These are phyloP conservation scores for Tetrapedia diversipes DNA, from an alignment of 2,888 invertebrate species.

Conservation along the genomic window DNA sequence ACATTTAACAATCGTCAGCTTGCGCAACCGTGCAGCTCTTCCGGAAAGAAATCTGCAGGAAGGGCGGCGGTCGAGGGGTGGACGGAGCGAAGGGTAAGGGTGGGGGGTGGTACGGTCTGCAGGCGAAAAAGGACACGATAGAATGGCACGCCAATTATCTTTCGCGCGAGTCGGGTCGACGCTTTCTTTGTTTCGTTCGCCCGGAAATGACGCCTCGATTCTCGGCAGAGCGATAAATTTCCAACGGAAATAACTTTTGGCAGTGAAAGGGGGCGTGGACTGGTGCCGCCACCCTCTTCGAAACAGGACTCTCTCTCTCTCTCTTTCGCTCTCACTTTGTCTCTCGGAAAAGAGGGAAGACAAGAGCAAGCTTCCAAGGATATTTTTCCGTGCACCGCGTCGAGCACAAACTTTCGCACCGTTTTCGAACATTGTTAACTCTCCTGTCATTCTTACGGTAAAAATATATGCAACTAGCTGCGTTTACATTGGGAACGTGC, in stretches of 20 bases:
- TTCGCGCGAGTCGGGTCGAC: constrained; percentile 51
- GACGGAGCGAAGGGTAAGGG: background rate
- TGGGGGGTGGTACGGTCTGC: background rate
- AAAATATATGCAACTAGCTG: background rate
- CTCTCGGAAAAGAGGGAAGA: background rate
- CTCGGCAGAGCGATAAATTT: constrained; percentile 71
- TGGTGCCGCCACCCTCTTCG: constrained; percentile 22
- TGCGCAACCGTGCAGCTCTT: constrained; percentile 39
- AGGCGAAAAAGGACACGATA: constrained; percentile 45
- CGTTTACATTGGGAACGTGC: constrained; percentile 1
- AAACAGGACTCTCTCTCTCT: constrained; percentile 13
- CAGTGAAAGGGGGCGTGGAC: constrained; percentile 55
- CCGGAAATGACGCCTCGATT: constrained; percentile 73
- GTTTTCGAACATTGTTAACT: constrained; percentile 22
- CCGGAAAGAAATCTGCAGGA: constrained; percentile 44
- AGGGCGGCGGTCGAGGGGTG: too few relatives aligned
- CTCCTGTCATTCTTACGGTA: constrained; percentile 2
- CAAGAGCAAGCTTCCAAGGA: constrained; percentile 10
- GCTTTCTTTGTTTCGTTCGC: constrained; percentile 68
- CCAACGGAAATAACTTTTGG: constrained; percentile 72
- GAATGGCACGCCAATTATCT: constrained; percentile 66
- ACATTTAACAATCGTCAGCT: constrained; percentile 61
- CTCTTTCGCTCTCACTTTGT: background rate
- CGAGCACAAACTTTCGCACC: background rate
- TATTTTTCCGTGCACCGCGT: constrained; percentile 24